A percentile compares a stretch with the other conserved stretches of the same genome.
phyloP scores from a whole-genome alignment of 2,113 vertebrate species.

The Carollia perspicillata region DNA sequence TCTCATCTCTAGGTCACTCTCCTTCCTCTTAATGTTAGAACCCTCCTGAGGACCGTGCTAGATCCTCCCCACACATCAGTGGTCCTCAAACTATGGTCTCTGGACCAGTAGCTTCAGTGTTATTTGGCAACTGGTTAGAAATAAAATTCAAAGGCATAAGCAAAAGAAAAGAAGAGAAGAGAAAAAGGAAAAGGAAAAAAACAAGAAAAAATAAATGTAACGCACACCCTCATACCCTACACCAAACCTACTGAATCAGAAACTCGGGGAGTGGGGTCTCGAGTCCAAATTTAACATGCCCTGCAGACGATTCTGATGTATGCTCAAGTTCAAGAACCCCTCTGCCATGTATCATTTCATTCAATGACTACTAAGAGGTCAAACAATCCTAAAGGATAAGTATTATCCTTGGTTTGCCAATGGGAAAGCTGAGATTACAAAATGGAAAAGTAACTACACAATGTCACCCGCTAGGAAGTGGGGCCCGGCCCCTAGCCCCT shows the following conservation, averaged over 20 bases:
- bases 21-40: background rate
- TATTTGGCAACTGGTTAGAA: background rate
- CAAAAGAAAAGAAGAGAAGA: background rate
- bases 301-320: background rate
- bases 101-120: background rate
- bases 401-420: background rate
- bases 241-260: background rate
- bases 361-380: background rate
- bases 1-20: background rate
- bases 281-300: background rate
- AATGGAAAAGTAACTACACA: too few species aligned
- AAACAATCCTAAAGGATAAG: background rate
- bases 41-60: rapidly evolving
- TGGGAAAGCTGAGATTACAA: background rate
- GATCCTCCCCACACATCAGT: background rate
- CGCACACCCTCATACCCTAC: background rate
- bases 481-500: background rate
- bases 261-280: background rate
- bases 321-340: background rate
- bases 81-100: background rate
- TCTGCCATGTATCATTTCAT: background rate
- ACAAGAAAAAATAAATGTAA: background rate
- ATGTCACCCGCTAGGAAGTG: background rate
- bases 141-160: background rate
- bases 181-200: background rate